Percentiles rank a stretch among this genome's conserved stretches.
Evolutionary conservation across 2,797 vertebrate genomes (phyloP).

Genomic region (Lepilemur septentrionalis): DNA sequence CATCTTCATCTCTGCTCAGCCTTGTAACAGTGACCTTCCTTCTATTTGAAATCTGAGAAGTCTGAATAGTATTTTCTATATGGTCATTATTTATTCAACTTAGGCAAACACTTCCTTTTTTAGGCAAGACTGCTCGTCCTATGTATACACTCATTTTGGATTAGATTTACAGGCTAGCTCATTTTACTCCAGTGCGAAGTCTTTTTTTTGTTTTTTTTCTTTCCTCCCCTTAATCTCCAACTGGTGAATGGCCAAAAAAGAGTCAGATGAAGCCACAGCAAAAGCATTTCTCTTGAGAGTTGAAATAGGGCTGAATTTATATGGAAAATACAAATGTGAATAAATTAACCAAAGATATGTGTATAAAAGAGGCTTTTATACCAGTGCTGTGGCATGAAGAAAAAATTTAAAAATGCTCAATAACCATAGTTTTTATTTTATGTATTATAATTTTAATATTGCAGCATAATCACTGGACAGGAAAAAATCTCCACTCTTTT

Average conservation of each 20-base stretch:
- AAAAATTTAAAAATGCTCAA: conserved; percentile 66
- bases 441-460: conserved; percentile 73
- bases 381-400: conserved; percentile 45
- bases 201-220: neutral
- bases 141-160: neutral
- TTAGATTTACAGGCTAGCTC: conserved; percentile 36
- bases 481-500: conserved; percentile 66
- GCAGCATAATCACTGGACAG: conserved; percentile 69
- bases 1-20: neutral
- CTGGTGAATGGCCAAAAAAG: conserved; percentile 35
- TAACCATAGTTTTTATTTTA: conserved; percentile 70
- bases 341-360: neutral
- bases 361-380: conserved; percentile 35
- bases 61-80: conserved; percentile 46
- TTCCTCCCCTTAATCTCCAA: conserved; percentile 47
- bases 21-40: neutral
- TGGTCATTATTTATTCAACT: conserved; percentile 25
- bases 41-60: neutral
- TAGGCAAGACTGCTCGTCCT: conserved; percentile 45
- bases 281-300: conserved; percentile 51
- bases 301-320: neutral
- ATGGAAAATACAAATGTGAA: neutral
- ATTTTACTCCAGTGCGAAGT: neutral
- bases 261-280: neutral
- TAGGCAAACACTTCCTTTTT: conserved; percentile 61